Evolutionary conservation across 2,888 invertebrate genomes (phyloP).

Genomic region (Zygaena filipendulae): DNA sequence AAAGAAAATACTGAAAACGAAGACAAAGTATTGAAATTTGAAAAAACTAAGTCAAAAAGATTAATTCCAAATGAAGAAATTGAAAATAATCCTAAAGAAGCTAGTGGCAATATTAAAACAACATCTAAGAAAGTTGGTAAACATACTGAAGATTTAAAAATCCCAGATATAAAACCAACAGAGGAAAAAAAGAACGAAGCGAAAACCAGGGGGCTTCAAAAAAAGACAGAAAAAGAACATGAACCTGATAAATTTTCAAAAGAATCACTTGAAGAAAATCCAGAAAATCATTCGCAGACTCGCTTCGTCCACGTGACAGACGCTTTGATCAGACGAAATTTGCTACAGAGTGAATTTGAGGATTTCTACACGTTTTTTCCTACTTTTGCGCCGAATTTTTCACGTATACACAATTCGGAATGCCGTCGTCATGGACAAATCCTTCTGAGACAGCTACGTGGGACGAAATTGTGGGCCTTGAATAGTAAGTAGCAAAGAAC

Average conservation of each 20-base stretch:
- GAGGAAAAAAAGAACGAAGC: too few species aligned
- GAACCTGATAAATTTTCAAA: slow-evolving; percentile 7
- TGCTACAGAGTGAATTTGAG: slow-evolving; percentile 67
- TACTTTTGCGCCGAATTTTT: slow-evolving; percentile 75
- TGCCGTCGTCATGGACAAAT: slow-evolving; percentile 77
- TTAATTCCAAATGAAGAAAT: too few species aligned
- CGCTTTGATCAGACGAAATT: slow-evolving; percentile 45
- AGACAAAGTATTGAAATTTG: slow-evolving; percentile 16
- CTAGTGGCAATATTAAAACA: too few species aligned
- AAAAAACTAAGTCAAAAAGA: slow-evolving; percentile 15
- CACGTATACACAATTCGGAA: slow-evolving; percentile 70
- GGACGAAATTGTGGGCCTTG: slow-evolving; percentile 76
- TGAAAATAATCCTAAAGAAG: too few species aligned
- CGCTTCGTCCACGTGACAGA: slow-evolving; percentile 31
- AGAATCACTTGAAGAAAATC: slow-evolving; percentile 17
- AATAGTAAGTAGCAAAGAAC: slow-evolving; percentile 77
- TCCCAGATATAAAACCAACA: too few species aligned
- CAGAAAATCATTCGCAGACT: neutral
- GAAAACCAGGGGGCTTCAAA: too few species aligned
- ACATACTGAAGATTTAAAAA: slow-evolving; percentile 12
- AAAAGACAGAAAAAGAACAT: too few species aligned
- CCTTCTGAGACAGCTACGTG: slow-evolving; percentile 73
- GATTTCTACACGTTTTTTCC: slow-evolving; percentile 73
- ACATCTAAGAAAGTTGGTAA: too few species aligned
- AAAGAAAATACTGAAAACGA: slow-evolving; percentile 12